A percentile compares a stretch with the other conserved stretches of the same genome.
phyloP scores from a whole-genome alignment of 2,113 vertebrate species.

The Stegostoma tigrinum region DNA sequence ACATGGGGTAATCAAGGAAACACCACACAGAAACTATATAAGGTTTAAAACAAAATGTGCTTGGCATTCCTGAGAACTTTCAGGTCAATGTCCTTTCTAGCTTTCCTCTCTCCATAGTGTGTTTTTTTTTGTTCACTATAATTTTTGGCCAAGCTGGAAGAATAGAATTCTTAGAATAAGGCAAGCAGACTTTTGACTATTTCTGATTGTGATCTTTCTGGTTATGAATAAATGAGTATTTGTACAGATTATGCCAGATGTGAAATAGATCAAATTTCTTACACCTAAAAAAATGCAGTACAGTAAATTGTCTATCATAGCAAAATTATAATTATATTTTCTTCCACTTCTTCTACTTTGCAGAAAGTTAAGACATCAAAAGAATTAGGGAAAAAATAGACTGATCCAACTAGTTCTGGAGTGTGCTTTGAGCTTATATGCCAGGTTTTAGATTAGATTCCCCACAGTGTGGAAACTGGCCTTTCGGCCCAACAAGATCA shows the following conservation, averaged over 20 bases:
- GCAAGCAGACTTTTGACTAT: not conserved
- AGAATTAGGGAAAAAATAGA: not conserved
- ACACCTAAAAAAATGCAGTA: not conserved
- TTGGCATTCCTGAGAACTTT: not conserved
- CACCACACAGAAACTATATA: not conserved
- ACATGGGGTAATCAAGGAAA: not conserved
- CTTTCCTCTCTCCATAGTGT: not conserved
- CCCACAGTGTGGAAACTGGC: no score
- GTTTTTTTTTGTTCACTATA: not conserved
- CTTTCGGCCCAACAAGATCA: no score
- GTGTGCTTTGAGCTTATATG: not conserved
- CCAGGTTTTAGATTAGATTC: no score
- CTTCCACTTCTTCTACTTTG: not conserved
- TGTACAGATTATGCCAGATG: not conserved
- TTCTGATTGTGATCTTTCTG: not conserved
- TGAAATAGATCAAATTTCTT: not conserved
- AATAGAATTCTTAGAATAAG: not conserved
- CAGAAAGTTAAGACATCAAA: not conserved
- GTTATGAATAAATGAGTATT: not conserved
- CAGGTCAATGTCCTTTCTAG: not conserved
- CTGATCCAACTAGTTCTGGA: not conserved
- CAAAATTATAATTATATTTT: not conserved
- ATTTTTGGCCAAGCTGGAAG: not conserved
- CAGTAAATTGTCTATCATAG: not conserved
- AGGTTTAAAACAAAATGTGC: not conserved